Base-by-base conservation (phyloP, 1,140 invertebrate genomes). In the Neoseiulus cucumeris region DNA sequence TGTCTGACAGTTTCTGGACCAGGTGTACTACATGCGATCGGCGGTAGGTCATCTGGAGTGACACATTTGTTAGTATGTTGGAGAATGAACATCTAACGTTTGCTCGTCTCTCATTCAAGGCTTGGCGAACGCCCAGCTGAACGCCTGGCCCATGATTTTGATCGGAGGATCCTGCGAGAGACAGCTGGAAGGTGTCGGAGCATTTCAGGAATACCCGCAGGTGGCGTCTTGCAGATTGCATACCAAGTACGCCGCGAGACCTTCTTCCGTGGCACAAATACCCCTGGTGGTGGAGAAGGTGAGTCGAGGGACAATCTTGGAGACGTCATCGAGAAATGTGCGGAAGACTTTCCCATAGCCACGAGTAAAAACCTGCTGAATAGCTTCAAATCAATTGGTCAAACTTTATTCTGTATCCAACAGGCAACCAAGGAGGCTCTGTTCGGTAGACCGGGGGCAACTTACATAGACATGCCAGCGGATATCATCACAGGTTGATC, bases 111-210 rank as follows among this genome's bases (percentile, higher is more conserved):
- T 47, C 45, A 14, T 47, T 22, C 25, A 25, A 59, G 51, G 51
- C 22, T 87, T 96, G 85, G 90, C 91, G 14, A 97, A 97, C 80
- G 91, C 93, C 18, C 89, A 92, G 78, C 80, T 91, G 2, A 97
- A 97, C 76, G 89, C 87, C 73, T 97, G 92, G 92, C 93, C 93
- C 0, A 71, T 96, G 42, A 72, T 97, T 51, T 87, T 95, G 0
- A 83, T 97, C 69, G 91, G 87, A 59, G 92, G 93, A 14, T 87
- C 91, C 2, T 88, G 87, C 72, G 84, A 91, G 45, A 78, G 85
- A 72, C 87, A 92, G 74, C 91, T 94, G 73, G 91, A 96, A 76
- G 87, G 85, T 7, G 85, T 91, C 70, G 92, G 91, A 47, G 91
- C 89, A 7, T 97, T 97, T 74, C 92, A 97, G 77, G 92, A 97